phyloP scores from a whole-genome alignment of 2,113 vertebrate species.

The Nematolebias whitei region DNA sequence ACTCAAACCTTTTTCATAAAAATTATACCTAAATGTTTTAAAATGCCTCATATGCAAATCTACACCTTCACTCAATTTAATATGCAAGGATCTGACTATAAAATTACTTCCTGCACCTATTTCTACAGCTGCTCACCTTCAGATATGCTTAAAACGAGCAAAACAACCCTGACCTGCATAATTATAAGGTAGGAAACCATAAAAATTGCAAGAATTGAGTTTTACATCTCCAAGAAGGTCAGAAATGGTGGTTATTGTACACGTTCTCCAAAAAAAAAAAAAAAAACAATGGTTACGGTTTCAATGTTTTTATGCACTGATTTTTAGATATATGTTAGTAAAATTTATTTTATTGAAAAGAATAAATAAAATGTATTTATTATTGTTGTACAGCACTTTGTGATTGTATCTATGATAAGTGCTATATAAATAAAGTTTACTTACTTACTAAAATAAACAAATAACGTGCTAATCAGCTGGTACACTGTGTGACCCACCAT shows the following conservation, averaged over 20 bases:
- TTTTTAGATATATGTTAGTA: too few relatives aligned
- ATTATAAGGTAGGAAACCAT: background rate
- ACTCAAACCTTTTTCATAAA: background rate
- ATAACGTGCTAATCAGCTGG: too few relatives aligned
- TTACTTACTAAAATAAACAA: too few relatives aligned
- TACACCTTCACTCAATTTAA: background rate
- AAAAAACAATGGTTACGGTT: too few relatives aligned
- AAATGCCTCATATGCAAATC: conserved; percentile 3
- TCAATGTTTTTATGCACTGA: too few relatives aligned
- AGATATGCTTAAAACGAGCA: background rate
- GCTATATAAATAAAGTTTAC: too few relatives aligned
- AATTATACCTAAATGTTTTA: background rate
- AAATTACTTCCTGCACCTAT: conserved; percentile 8
- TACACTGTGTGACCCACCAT: too few relatives aligned
- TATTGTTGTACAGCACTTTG: too few relatives aligned
- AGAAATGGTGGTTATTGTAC: background rate
- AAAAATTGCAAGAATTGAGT: background rate
- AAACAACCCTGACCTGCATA: background rate
- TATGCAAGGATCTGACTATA: background rate
- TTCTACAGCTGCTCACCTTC: background rate
- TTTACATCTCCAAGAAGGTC: background rate
- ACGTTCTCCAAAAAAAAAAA: too few relatives aligned
- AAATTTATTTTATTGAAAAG: too few relatives aligned
- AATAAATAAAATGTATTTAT: too few relatives aligned
- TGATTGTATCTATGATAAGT: too few relatives aligned